Evolutionary conservation across 2,888 invertebrate species (phyloP).

Genomic region (Invenusta paracnida): DNA sequence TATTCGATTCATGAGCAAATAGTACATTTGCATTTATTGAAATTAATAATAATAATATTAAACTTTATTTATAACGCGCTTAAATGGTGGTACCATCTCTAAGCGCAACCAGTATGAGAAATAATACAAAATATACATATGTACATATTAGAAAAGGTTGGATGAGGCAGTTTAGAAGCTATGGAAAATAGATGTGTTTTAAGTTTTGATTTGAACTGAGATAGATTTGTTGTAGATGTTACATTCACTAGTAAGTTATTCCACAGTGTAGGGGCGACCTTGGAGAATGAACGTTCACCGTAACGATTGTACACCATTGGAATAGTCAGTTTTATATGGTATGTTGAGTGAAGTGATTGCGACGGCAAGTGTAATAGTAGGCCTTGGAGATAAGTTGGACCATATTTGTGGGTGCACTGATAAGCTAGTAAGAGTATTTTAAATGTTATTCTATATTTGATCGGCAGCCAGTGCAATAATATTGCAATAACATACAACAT

Average conservation of each 20-base stretch:
- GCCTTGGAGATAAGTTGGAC: neutral
- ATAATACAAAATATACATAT: neutral
- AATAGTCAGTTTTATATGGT: neutral
- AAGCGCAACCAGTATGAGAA: neutral
- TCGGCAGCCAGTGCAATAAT: too few species aligned
- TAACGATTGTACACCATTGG: neutral
- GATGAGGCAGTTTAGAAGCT: neutral
- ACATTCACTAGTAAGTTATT: neutral
- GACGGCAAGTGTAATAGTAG: neutral
- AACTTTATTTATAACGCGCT: neutral
- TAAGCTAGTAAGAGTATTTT: neutral
- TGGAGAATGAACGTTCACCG: neutral
- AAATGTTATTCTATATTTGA: too few species aligned
- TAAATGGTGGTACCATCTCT: neutral
- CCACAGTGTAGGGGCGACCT: neutral
- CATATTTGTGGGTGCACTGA: neutral
- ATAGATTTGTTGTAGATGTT: neutral
- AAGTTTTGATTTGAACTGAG: neutral
- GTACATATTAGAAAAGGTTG: neutral
- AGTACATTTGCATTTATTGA: too few species aligned
- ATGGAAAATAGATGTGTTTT: too few species aligned
- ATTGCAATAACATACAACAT: too few species aligned
- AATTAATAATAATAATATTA: neutral
- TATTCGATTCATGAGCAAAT: too few species aligned
- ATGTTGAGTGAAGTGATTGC: neutral